Percentiles rank a stretch among this genome's conserved stretches.
phyloP scores from a whole-genome alignment of 2,113 vertebrate species.

The Chionomys nivalis region DNA sequence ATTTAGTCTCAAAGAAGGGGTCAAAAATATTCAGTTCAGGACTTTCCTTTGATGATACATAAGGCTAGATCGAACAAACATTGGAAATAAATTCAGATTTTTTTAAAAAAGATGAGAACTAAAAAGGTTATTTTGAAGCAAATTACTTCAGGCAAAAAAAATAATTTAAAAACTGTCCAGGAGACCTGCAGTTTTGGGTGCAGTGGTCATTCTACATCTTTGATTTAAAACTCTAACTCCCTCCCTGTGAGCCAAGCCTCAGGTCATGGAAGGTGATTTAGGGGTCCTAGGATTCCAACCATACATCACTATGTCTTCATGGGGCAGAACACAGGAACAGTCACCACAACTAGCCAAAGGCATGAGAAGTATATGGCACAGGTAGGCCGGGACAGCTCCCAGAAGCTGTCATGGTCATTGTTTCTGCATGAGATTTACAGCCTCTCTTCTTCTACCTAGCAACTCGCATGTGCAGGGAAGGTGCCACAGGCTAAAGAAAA shows the following conservation, averaged over 20 bases:
- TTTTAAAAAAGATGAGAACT: not conserved
- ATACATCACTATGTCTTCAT: not conserved
- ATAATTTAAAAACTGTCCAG: not conserved
- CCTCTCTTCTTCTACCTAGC: not conserved
- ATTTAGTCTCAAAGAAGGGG: slow-evolving; percentile 34
- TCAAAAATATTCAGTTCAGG: not conserved
- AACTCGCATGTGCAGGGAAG: not conserved
- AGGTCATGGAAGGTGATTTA: not conserved
- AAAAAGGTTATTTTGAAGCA: slow-evolving; percentile 9
- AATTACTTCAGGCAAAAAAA: slow-evolving; percentile 21
- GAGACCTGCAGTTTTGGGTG: not conserved
- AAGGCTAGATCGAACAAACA: slow-evolving; percentile 24
- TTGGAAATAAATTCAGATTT: slow-evolving; percentile 11
- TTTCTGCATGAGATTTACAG: not conserved
- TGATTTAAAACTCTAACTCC: not conserved
- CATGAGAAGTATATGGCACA: not conserved
- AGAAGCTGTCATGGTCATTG: not conserved
- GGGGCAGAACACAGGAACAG: not conserved
- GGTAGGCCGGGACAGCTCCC: not conserved
- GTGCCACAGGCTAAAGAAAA: not conserved
- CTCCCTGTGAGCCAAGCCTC: not conserved
- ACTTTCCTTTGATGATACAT: not conserved
- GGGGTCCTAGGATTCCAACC: not conserved
- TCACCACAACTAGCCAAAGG: not conserved
- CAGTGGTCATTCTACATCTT: not conserved